Evolutionary conservation across 2,888 invertebrate species (phyloP).

Genomic region (Incurvaria masculella): DNA sequence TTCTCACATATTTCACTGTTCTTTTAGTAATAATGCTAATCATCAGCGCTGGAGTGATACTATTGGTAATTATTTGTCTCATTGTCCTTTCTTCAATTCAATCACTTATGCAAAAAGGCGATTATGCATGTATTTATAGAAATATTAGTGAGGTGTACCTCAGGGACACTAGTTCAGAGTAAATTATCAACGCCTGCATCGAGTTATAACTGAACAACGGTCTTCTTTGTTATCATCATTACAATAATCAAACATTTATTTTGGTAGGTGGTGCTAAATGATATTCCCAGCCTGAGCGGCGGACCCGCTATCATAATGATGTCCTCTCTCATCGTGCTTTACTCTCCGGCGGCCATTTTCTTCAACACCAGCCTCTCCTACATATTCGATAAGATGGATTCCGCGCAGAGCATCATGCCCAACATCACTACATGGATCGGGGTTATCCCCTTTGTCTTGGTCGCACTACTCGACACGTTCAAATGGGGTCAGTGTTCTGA

Average conservation of each 20-base stretch:
- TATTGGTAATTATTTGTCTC: slow-evolving; percentile 33
- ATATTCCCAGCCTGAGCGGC: slow-evolving; percentile 67
- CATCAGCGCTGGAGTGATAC: slow-evolving; percentile 62
- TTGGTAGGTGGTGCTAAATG: slow-evolving; percentile 64
- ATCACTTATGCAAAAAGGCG: background rate
- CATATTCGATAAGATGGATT: slow-evolving; percentile 78
- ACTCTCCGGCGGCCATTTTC: slow-evolving; percentile 72
- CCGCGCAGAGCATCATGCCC: slow-evolving; percentile 76
- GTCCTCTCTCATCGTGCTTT: slow-evolving; percentile 63
- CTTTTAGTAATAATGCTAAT: slow-evolving; percentile 66
- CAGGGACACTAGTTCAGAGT: too few relatives aligned
- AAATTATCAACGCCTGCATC: too few relatives aligned
- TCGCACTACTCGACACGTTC: slow-evolving; percentile 69
- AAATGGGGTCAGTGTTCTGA: slow-evolving; percentile 57
- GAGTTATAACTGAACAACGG: too few relatives aligned
- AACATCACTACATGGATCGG: slow-evolving; percentile 74
- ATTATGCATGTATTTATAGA: background rate
- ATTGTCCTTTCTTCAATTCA: too few relatives aligned
- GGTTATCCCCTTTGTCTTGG: slow-evolving; percentile 70
- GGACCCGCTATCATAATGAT: slow-evolving; percentile 67
- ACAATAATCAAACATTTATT: too few relatives aligned
- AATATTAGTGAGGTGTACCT: too few relatives aligned
- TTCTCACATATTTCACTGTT: slow-evolving; percentile 71
- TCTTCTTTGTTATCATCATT: too few relatives aligned
- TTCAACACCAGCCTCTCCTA: slow-evolving; percentile 76